Percentiles rank a stretch among this genome's conserved stretches.
These are phyloP conservation scores for Reinhardtius hippoglossoides DNA, from an alignment of 2,113 vertebrate genomes.

Conservation along the genomic window DNA sequence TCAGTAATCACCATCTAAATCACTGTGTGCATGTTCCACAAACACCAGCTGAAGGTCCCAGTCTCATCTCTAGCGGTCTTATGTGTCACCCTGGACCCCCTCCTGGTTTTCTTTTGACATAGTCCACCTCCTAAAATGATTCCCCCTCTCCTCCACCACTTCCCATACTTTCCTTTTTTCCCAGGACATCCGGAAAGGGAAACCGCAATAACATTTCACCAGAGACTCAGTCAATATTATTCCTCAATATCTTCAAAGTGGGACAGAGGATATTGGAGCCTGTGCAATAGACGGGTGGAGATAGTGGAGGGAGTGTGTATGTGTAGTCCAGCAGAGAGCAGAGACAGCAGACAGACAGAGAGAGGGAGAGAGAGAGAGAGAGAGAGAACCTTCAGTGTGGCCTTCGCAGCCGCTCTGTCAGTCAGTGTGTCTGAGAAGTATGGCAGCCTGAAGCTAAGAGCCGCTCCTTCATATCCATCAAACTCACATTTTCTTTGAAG, in stretches of 20 bases:
- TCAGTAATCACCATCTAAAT: background rate
- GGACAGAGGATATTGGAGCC: slow-evolving; percentile 72
- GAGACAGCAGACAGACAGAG: slow-evolving; percentile 40
- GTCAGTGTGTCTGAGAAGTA: slow-evolving; percentile 44
- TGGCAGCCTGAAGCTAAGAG: slow-evolving; percentile 53
- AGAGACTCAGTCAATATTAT: slow-evolving; percentile 80
- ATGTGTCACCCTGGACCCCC: background rate
- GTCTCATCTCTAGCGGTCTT: background rate
- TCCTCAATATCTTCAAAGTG: slow-evolving; percentile 77
- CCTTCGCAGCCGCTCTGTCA: slow-evolving; percentile 35
- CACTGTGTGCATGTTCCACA: background rate
- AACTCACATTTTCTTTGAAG: slow-evolving; percentile 58
- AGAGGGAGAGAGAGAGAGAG: slow-evolving; percentile 7
- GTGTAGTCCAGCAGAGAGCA: slow-evolving; percentile 44
- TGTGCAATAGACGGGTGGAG: slow-evolving; percentile 58
- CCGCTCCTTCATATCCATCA: slow-evolving; percentile 65
- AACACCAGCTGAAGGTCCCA: background rate
- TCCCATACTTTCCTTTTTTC: slow-evolving; percentile 31
- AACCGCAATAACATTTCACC: slow-evolving; percentile 80
- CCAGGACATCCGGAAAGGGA: slow-evolving; percentile 67
- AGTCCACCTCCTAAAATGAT: slow-evolving; percentile 8
- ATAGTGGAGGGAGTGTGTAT: slow-evolving; percentile 42
- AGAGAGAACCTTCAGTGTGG: slow-evolving; percentile 18
- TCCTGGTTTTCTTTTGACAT: slow-evolving; percentile 29
- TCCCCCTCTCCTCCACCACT: slow-evolving; percentile 18